A percentile compares a stretch with the other conserved stretches of the same genome.
Conservation (phyloP, 2,797 vertebrate species). For the Columba guinea region DNA sequence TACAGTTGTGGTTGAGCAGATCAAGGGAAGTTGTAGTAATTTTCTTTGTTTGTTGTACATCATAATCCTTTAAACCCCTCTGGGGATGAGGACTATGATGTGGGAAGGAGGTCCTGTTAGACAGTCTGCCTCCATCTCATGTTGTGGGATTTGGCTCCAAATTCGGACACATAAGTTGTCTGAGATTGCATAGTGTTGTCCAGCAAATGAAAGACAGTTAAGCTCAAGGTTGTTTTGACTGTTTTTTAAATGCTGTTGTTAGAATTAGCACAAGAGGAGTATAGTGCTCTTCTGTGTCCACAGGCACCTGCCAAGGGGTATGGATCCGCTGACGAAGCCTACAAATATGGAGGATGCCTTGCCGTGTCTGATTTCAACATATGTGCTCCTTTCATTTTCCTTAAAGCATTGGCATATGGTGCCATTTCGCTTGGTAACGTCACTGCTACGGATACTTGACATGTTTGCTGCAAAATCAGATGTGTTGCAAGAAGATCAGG, state of each 20-base stretch:
- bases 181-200: background rate
- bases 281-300: background rate
- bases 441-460: background rate
- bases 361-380: background rate
- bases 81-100: background rate
- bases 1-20: background rate
- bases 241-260: background rate
- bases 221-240: background rate
- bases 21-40: background rate
- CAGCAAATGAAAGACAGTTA: background rate
- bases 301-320: background rate
- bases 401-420: background rate
- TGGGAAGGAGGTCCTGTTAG: background rate
- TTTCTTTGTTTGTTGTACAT: background rate
- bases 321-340: background rate
- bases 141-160: background rate
- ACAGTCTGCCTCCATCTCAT: background rate
- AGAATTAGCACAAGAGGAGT: background rate
- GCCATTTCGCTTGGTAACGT: background rate
- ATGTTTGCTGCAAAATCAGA: background rate
- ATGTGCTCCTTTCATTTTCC: background rate
- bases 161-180: background rate
- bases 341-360: background rate
- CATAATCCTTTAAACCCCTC: background rate
- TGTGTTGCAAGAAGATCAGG: background rate